Percentiles rank a stretch among this genome's conserved stretches.
phyloP scores from a whole-genome alignment of 2,888 invertebrate genomes.

The Doris montereyensis region DNA sequence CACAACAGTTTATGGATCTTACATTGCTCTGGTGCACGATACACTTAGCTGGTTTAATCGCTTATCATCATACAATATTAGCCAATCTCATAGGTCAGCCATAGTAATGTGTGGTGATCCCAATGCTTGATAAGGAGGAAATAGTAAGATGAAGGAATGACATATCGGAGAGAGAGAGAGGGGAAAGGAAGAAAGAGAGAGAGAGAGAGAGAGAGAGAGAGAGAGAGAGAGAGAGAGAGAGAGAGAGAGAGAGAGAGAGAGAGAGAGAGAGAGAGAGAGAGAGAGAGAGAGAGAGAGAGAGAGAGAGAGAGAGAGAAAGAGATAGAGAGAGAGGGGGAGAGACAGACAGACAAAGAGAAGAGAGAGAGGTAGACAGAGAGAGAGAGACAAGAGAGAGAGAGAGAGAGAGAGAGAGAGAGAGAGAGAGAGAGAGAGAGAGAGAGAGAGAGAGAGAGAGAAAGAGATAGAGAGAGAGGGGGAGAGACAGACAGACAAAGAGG shows the following conservation, averaged over 20 bases:
- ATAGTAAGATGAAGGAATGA: too few relatives aligned
- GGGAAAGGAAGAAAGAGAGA: not conserved
- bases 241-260: not conserved
- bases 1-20: too few relatives aligned
- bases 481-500: too few relatives aligned
- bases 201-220: not conserved
- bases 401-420: not conserved
- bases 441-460: too few relatives aligned
- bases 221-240: not conserved
- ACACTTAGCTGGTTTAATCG: too few relatives aligned
- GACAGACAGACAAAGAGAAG: not conserved
- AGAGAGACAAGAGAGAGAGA: not conserved
- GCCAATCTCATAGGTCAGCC: too few relatives aligned
- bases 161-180: too few relatives aligned
- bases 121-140: too few relatives aligned
- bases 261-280: not conserved
- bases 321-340: not conserved
- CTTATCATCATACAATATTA: too few relatives aligned
- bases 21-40: too few relatives aligned
- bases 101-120: too few relatives aligned
- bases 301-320: not conserved
- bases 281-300: not conserved
- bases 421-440: not conserved
- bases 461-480: too few relatives aligned
- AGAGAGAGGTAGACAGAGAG: not conserved